phyloP scores from a whole-genome alignment of 2,797 vertebrate species.

The Sardinella longiceps region DNA sequence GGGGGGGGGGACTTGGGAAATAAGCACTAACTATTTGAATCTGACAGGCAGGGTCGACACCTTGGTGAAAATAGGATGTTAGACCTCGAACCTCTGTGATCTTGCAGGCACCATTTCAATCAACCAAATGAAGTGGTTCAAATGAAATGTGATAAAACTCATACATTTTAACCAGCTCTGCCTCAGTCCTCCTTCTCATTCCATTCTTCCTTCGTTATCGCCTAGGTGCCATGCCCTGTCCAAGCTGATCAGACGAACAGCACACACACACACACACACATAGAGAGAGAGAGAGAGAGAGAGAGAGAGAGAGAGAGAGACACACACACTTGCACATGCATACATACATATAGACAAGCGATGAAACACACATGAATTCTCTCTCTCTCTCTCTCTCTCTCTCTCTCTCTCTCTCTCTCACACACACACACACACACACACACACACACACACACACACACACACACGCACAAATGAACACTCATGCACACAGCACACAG shows the following conservation, averaged over 20 bases:
- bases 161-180: constrained; percentile 69
- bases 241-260: constrained; percentile 55
- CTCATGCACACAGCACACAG: constrained; percentile 44
- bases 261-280: constrained; percentile 33
- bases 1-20: neutral
- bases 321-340: constrained; percentile 24
- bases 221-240: constrained; percentile 53
- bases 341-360: neutral
- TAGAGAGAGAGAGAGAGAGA: constrained; percentile 17
- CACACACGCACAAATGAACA: neutral
- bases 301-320: neutral
- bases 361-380: constrained; percentile 24
- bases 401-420: too few relatives aligned
- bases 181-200: constrained; percentile 37
- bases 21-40: constrained; percentile 44
- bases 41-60: constrained; percentile 52
- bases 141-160: constrained; percentile 67
- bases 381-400: too few relatives aligned
- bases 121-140: constrained; percentile 63
- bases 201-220: constrained; percentile 44
- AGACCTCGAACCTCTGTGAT: constrained; percentile 55
- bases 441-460: neutral
- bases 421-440: neutral
- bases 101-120: constrained; percentile 58
- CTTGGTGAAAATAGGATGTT: constrained; percentile 54